Conservation (phyloP, 2,888 invertebrate genomes). For the Archips xylosteana region DNA sequence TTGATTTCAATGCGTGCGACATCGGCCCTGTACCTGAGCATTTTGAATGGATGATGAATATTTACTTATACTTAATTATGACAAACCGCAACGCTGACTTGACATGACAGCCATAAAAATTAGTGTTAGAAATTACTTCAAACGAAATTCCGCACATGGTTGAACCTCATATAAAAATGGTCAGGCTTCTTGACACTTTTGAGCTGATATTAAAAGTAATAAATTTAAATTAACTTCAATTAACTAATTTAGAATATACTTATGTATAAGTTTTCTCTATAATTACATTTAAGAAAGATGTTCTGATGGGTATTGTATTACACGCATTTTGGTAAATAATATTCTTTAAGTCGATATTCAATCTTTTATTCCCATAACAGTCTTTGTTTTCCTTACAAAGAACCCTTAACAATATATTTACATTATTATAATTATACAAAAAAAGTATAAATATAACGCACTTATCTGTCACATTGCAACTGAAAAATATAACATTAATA, state of each 20-base stretch:
- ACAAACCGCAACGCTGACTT: too few species aligned
- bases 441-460: conserved; percentile 27
- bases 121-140: too few species aligned
- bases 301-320: neutral
- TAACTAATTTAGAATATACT: neutral
- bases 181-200: too few species aligned
- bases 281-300: neutral
- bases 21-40: too few species aligned
- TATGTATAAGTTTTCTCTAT: neutral
- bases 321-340: conserved; percentile 12
- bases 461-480: conserved; percentile 14
- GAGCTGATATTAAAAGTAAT: too few species aligned
- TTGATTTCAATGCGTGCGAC: too few species aligned
- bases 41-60: too few species aligned
- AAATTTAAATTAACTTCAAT: neutral
- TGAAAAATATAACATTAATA: conserved; percentile 11
- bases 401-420: conserved; percentile 62
- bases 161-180: too few species aligned
- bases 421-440: conserved; percentile 29
- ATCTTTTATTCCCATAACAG: conserved; percentile 74
- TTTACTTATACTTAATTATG: too few species aligned
- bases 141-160: too few species aligned
- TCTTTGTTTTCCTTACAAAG: conserved; percentile 77
- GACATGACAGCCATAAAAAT: too few species aligned
- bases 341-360: conserved; percentile 28